phyloP scores from a whole-genome alignment of 2,888 invertebrate genomes.

The Tetramorium bicarinatum region DNA sequence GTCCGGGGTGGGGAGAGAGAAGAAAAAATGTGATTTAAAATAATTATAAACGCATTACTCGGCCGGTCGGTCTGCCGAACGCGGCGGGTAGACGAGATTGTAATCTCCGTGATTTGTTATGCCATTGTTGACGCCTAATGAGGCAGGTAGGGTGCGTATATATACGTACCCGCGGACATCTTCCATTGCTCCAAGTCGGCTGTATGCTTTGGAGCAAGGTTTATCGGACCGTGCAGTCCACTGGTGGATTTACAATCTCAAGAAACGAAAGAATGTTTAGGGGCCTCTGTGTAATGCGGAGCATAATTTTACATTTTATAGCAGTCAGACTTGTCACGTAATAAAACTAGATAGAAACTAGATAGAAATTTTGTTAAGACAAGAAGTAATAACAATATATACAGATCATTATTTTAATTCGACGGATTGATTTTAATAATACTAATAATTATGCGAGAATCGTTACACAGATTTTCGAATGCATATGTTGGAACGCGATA shows the following conservation, averaged over 20 bases:
- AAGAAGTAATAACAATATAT: neutral
- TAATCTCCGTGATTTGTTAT: conserved; percentile 82
- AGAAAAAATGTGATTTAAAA: conserved; percentile 78
- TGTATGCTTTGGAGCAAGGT: conserved; percentile 39
- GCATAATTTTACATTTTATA: conserved; percentile 5
- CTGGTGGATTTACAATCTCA: conserved; percentile 30
- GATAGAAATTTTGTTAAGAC: neutral
- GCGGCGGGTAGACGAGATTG: conserved; percentile 76
- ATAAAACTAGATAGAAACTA: neutral
- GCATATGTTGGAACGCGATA: too few species aligned
- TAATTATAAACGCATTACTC: conserved; percentile 81
- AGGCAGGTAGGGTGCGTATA: conserved; percentile 71
- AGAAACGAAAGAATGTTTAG: conserved; percentile 31
- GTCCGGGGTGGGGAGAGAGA: conserved; percentile 79
- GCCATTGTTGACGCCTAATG: conserved; percentile 82
- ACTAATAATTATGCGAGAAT: neutral
- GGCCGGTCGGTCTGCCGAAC: conserved; percentile 65
- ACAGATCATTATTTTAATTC: neutral
- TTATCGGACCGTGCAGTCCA: conserved; percentile 59
- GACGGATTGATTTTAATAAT: neutral
- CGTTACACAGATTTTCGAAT: neutral
- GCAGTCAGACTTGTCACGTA: neutral
- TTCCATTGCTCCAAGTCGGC: conserved; percentile 41
- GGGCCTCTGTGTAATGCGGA: neutral
- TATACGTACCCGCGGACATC: conserved; percentile 50